phyloP scores from a whole-genome alignment of 2,113 vertebrate genomes.

The Phalacrocorax carbo region DNA sequence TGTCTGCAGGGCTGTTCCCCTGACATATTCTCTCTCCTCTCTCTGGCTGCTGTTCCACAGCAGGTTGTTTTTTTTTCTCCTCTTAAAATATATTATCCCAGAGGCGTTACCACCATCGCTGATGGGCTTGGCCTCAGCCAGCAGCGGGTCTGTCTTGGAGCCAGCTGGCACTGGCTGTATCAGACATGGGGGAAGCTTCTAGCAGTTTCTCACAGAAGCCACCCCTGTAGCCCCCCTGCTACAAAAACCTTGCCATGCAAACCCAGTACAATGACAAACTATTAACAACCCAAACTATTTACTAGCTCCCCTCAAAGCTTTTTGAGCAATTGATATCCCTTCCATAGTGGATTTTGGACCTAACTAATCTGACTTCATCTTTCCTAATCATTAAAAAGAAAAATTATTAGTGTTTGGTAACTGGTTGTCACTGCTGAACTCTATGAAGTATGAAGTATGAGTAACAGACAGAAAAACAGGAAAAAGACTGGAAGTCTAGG shows the following conservation, averaged over 20 bases:
- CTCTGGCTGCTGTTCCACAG: neutral
- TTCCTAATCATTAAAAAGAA: neutral
- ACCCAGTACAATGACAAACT: neutral
- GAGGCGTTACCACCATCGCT: accelerated
- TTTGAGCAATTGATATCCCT: neutral
- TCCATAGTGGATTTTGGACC: neutral
- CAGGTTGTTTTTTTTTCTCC: neutral
- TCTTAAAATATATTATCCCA: neutral
- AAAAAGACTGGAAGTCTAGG: neutral
- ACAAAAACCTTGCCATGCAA: neutral
- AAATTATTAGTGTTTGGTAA: neutral
- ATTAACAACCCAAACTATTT: neutral
- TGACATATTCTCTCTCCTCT: neutral
- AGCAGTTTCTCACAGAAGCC: neutral
- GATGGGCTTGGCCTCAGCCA: neutral
- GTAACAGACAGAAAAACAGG: neutral
- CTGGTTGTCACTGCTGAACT: neutral
- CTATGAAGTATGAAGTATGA: neutral
- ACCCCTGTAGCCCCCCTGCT: neutral
- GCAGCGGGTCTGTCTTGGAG: neutral
- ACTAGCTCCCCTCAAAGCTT: neutral
- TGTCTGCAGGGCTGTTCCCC: neutral
- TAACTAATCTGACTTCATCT: neutral
- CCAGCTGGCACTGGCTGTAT: neutral
- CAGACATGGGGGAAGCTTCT: no score